Evolutionary conservation across 1,140 invertebrate species (phyloP).

Genomic region (Caerostris darwini): DNA sequence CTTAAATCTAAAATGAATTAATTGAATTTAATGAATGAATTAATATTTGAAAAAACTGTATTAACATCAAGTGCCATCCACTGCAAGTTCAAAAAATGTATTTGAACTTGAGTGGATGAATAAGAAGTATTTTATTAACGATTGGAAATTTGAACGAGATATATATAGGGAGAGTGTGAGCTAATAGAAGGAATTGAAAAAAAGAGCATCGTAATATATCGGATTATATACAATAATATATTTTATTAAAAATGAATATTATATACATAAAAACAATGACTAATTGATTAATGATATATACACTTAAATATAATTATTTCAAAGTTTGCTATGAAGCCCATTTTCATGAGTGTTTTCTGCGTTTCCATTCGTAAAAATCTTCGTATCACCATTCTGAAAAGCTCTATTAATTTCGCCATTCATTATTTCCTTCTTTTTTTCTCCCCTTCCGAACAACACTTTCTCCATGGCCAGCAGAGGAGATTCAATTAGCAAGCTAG

Average conservation of each 20-base stretch:
- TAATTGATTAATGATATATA: neutral
- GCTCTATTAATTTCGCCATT: neutral
- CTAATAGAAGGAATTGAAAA: too few species aligned
- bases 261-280: neutral
- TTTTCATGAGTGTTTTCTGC: neutral
- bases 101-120: too few species aligned
- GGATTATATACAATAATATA: too few species aligned
- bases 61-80: too few species aligned
- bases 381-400: neutral
- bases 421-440: neutral
- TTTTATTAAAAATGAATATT: neutral
- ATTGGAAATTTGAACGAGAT: too few species aligned
- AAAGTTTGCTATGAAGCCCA: neutral
- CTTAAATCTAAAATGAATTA: too few species aligned
- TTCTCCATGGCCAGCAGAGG: slow-evolving; percentile 32
- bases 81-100: too few species aligned
- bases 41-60: too few species aligned
- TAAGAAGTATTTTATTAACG: too few species aligned
- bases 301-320: neutral
- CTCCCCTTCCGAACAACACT: neutral
- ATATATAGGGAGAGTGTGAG: too few species aligned
- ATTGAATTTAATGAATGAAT: too few species aligned
- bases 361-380: neutral
- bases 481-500: slow-evolving; percentile 34
- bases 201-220: too few species aligned